Conservation (phyloP, 2,888 invertebrate species). For the Eugnorisma glareosa region DNA sequence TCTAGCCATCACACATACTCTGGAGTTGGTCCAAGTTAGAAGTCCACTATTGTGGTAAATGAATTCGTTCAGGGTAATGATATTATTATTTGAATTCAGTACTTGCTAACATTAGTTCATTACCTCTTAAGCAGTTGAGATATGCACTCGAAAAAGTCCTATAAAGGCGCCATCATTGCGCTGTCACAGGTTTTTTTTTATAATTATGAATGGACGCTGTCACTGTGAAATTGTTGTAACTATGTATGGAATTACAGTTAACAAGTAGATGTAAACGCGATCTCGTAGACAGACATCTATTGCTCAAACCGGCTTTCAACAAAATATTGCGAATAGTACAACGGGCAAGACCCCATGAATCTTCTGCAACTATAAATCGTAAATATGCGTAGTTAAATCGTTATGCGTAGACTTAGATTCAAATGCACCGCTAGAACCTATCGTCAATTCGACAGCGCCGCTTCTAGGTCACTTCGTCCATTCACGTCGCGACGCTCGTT, state of each 20-base stretch:
- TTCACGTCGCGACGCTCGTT: slow-evolving; percentile 79
- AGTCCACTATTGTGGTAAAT: too few relatives aligned
- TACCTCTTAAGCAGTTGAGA: too few relatives aligned
- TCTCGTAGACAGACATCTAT: neutral
- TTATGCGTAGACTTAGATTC: slow-evolving; percentile 54
- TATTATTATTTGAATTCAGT: too few relatives aligned
- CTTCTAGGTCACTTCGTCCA: slow-evolving; percentile 83
- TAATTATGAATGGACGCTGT: neutral
- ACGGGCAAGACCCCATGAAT: neutral
- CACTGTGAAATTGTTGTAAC: neutral
- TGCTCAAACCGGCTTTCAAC: neutral
- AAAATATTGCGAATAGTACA: neutral
- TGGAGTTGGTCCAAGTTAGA: too few relatives aligned
- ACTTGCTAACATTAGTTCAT: too few relatives aligned
- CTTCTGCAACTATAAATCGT: slow-evolving; percentile 4
- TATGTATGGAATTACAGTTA: neutral
- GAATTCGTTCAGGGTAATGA: too few relatives aligned
- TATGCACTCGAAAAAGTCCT: too few relatives aligned
- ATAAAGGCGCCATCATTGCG: neutral
- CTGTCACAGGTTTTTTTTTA: neutral
- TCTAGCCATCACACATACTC: too few relatives aligned
- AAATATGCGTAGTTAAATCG: slow-evolving; percentile 18
- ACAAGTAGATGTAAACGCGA: neutral
- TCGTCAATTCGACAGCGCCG: slow-evolving; percentile 73
- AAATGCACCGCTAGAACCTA: slow-evolving; percentile 66